Evolutionary conservation across 2,888 invertebrate species (phyloP).

Genomic region (Cryptus viduatorius): DNA sequence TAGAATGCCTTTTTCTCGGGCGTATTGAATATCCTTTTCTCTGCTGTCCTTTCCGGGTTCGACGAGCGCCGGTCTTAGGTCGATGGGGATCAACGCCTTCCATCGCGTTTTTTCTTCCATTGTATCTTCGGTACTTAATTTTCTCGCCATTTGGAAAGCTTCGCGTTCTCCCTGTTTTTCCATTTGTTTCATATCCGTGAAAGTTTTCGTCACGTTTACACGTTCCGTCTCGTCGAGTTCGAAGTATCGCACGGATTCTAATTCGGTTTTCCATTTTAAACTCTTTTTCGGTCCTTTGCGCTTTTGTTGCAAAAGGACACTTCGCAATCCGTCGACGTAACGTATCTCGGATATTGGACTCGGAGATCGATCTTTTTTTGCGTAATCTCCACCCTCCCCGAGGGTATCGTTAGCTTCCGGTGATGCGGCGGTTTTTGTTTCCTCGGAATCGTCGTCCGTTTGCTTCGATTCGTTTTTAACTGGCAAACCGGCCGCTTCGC

Average conservation of each 20-base stretch:
- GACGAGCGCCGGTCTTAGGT: slow-evolving; percentile 88
- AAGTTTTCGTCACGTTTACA: slow-evolving; percentile 96
- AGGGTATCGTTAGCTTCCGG: slow-evolving; percentile 72
- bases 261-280: slow-evolving; percentile 93
- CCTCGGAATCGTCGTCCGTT: slow-evolving; percentile 78
- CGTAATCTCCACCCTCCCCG: slow-evolving; percentile 70
- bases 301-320: slow-evolving; percentile 91
- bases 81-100: slow-evolving; percentile 90
- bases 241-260: slow-evolving; percentile 95
- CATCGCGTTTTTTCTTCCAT: slow-evolving; percentile 94
- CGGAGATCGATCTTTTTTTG: slow-evolving; percentile 71
- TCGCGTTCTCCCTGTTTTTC: slow-evolving; percentile 95
- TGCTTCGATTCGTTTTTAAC: slow-evolving; percentile 46
- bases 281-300: slow-evolving; percentile 92
- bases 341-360: slow-evolving; percentile 73
- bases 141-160: slow-evolving; percentile 92
- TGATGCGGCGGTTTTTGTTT: slow-evolving; percentile 76
- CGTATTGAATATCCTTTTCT: slow-evolving; percentile 94
- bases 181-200: slow-evolving; percentile 96
- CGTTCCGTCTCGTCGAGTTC: slow-evolving; percentile 98
- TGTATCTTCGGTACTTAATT: slow-evolving; percentile 90
- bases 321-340: slow-evolving; percentile 88
- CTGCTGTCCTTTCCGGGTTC: slow-evolving; percentile 92
- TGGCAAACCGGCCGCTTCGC: slow-evolving; percentile 59
- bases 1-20: slow-evolving; percentile 93